Evolutionary conservation across 2,888 invertebrate species (phyloP).

Genomic region (Acronicta aceris): DNA sequence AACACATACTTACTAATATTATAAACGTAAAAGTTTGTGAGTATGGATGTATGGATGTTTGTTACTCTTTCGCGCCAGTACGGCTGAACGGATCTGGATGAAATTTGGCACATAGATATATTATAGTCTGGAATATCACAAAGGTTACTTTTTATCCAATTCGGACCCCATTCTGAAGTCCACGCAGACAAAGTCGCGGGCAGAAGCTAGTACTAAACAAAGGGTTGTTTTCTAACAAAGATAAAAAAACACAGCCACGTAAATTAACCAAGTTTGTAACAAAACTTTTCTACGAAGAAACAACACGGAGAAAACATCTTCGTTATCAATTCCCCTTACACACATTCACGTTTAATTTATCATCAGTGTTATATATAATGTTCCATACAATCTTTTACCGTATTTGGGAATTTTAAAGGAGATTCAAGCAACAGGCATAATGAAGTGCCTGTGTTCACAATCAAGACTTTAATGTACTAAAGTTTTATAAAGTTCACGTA

Average conservation of each 20-base stretch:
- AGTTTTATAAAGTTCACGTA: constrained; percentile 52
- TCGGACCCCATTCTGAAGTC: no score
- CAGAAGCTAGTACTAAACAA: no score
- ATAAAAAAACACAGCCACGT: neutral
- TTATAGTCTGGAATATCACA: no score
- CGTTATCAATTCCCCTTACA: constrained; percentile 32
- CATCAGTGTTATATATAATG: neutral
- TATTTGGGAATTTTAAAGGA: constrained; percentile 18
- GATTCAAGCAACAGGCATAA: constrained; percentile 38
- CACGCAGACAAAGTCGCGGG: no score
- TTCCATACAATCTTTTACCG: constrained; percentile 1
- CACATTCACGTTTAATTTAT: constrained; percentile 7
- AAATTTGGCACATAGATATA: no score
- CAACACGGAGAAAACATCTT: constrained; percentile 9
- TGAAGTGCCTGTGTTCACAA: constrained; percentile 42
- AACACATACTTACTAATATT: no score
- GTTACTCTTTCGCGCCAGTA: no score
- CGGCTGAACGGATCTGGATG: no score
- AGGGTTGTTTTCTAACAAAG: neutral
- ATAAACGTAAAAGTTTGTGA: no score
- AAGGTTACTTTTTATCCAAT: no score
- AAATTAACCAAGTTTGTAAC: constrained; percentile 2
- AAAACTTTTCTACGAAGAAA: constrained; percentile 1
- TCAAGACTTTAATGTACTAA: constrained; percentile 45
- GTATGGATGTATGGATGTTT: no score